Evolutionary conservation across 2,797 vertebrate genomes (phyloP).

Genomic region (Fistularia tabacaria): DNA sequence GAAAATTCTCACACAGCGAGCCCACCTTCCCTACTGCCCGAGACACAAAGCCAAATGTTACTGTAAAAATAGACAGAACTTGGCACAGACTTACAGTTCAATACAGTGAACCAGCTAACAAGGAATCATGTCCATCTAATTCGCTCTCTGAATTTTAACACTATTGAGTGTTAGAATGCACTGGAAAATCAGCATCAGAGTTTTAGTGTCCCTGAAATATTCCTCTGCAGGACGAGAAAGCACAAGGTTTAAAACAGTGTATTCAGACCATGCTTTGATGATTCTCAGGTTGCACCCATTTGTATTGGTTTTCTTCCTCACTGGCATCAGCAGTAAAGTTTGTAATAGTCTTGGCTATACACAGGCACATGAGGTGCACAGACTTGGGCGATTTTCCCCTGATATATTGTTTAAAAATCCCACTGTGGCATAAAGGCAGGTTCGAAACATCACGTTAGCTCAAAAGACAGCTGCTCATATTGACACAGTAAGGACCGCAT

Average conservation of each 20-base stretch:
- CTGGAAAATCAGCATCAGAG: too few species aligned
- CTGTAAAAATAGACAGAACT: too few species aligned
- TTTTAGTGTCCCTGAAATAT: neutral
- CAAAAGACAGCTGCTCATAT: slow-evolving; percentile 49
- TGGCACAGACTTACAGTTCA: slow-evolving; percentile 11
- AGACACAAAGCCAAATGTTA: slow-evolving; percentile 15
- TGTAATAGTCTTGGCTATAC: neutral
- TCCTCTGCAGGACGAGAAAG: too few species aligned
- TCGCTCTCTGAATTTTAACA: slow-evolving; percentile 22
- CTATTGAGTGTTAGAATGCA: slow-evolving; percentile 6
- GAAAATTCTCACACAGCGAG: slow-evolving; percentile 51
- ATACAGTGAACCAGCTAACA: slow-evolving; percentile 50
- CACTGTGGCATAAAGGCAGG: neutral
- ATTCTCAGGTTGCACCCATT: slow-evolving; percentile 34
- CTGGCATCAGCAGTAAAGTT: neutral
- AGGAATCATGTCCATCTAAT: slow-evolving; percentile 16
- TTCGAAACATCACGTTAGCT: slow-evolving; percentile 37
- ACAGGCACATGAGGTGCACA: neutral
- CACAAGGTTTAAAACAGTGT: neutral
- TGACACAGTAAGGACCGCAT: neutral
- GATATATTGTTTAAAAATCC: slow-evolving; percentile 37
- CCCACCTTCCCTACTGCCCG: slow-evolving; percentile 33
- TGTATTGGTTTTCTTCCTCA: slow-evolving; percentile 10
- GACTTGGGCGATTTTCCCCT: slow-evolving; percentile 20
- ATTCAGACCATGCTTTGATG: slow-evolving; percentile 16